Evolutionary conservation across 2,113 vertebrate species (phyloP), one percentile per base, ranked within the genome.

Genomic region (Nannospalax galili): DNA sequence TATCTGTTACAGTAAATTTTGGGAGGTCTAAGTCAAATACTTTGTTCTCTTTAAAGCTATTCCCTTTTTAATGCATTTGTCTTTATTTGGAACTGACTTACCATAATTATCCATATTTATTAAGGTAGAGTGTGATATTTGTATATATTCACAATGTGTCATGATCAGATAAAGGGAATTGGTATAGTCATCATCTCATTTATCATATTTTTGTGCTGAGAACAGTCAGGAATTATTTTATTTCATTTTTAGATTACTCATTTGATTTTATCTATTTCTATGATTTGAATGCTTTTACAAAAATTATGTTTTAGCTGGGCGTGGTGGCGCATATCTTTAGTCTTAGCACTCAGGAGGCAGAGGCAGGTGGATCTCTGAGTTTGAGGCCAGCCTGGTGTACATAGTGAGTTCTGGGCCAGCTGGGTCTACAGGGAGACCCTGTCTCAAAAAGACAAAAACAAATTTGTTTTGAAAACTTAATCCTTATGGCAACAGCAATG

Each of bases 1-100:
- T 91, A 60, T 77, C 19, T 84, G 26, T n/a, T 32, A 17, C 85
- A 85, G 20, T 85, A 95, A 48, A 45, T 45, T 48, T 94, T 14
- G 15, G 78, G 67, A 58, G 84, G 32, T 70, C 2, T 92, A 58
- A 91, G 20, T 37, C 52, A 11, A 88, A 52, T 48, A 67, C 60
- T 84, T 87, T 90, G 32, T 45, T 94, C 35, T 75, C 80, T 82
- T 92, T 94, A 56, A 88, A 74, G 80, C 58, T 64, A 64, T 73
- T 81, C 86, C 65, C 19, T 26, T 67, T 84, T 70, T 70, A 86
- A 86, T 42, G 9, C 56, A 67, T 70, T 35, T 12, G 2, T 74
- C 72, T 60, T 58, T 72, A 56, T 84, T 84, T 86, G 48, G 30
- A 64, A 67, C 56, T 67, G 20, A 69, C 48, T 69, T 45, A 77